Evolutionary conservation across 2,888 invertebrate species (phyloP), one percentile per base, ranked within the genome.

Genomic region (Watsonalla binaria): DNA sequence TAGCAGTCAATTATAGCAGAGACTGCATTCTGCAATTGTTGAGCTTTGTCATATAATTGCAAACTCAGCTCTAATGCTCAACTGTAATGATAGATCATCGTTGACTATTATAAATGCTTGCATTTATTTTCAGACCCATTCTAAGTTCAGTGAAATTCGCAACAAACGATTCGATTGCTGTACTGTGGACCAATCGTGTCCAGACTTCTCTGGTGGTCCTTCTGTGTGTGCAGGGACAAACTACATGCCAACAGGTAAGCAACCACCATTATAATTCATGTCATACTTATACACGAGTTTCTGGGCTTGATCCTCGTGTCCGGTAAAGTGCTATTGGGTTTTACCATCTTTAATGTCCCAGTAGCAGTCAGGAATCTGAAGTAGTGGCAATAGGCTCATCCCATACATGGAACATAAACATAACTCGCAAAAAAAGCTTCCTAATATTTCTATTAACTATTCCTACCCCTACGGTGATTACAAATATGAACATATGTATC

Each of bases 171-270:
- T 86, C 93, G 11, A 87, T 98, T 11, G 92, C 94, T 7, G 92
- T 97, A 11, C 93, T 96, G 57, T 98, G 98, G 97, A 94, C 97
- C 84, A 96, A 98, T 83, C 92, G 98, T 53, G 94, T 95, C 34
- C 98, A 99, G 82, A 98, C 97, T 72, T 85, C 92, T 54, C 65
- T 90, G 13, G 67, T 68, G 35, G 81, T 90, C 0, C 92, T 93
- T 9, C 81, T 94, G 5, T 97, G 96, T 74, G 85, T 91, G 15
- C 88, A 91, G 39, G 78, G 80, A 15, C 69, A 76, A 47, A 54
- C 57, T 0, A 57, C 57, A 47, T 89, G 90, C 62, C 60, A 65
- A 5, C 64, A 75, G 76, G 89, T 89, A 73, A 39, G 11, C 11
- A 15, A 35, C 24, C 24, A 24, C 24, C 2, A 24, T 24, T 24